Evolutionary conservation across 2,797 vertebrate species (phyloP).

Genomic region (Mus spretus): DNA sequence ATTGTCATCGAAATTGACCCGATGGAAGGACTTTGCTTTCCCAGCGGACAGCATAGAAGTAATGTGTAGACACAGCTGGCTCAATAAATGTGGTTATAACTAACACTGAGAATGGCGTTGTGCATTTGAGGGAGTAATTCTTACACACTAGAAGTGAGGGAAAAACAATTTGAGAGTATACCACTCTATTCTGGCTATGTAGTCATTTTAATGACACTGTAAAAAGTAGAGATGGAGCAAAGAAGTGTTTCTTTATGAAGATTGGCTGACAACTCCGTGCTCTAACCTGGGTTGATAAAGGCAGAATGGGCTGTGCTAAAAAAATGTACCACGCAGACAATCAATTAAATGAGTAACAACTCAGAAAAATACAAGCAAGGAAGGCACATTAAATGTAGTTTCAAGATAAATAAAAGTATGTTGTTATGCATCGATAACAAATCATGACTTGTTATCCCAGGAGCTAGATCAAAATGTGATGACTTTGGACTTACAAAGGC

Average conservation of each 20-base stretch:
- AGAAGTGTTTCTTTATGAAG: constrained; percentile 63
- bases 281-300: constrained; percentile 60
- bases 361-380: constrained; percentile 57
- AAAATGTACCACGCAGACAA: constrained; percentile 40
- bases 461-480: constrained; percentile 36
- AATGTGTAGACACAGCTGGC: constrained; percentile 51
- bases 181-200: constrained; percentile 61
- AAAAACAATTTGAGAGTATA: constrained; percentile 68
- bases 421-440: constrained; percentile 17
- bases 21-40: constrained; percentile 55
- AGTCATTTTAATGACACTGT: constrained; percentile 73
- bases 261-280: constrained; percentile 45
- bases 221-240: constrained; percentile 69
- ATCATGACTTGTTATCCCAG: neutral
- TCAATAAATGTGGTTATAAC: constrained; percentile 67
- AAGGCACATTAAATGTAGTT: neutral
- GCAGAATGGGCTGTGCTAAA: constrained; percentile 62
- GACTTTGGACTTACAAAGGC: neutral
- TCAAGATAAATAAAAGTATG: constrained; percentile 56
- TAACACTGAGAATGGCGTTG: constrained; percentile 65
- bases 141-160: constrained; percentile 50
- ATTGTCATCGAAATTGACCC: constrained; percentile 71
- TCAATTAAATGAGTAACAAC: constrained; percentile 64
- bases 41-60: constrained; percentile 38
- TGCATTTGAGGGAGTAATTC: constrained; percentile 67